A percentile compares a stretch with the other conserved stretches of the same genome.
Conservation (phyloP, 1,140 invertebrate genomes). For the Dryas iulia region DNA sequence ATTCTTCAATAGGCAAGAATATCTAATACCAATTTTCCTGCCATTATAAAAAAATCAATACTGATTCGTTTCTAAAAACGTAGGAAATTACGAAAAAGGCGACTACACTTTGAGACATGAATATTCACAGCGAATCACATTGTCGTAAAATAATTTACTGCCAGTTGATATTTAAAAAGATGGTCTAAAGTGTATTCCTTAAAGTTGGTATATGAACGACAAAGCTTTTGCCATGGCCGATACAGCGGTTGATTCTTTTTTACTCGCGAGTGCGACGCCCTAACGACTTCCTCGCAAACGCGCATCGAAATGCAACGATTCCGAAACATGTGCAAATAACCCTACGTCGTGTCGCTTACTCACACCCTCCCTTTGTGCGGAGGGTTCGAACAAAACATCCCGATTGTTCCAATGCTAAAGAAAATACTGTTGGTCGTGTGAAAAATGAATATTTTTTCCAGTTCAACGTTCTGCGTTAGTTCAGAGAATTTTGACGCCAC, state of each 20-base stretch:
- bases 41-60: not conserved
- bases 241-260: conserved; percentile 50
- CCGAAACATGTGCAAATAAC: conserved; percentile 52
- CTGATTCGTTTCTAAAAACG: not conserved
- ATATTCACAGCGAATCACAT: conserved; percentile 3
- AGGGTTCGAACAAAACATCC: conserved; percentile 52
- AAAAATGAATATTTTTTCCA: conserved; percentile 65
- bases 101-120: not conserved
- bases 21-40: not conserved
- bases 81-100: not conserved
- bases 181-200: conserved; percentile 23
- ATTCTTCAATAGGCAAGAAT: too few species aligned
- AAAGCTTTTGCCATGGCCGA: conserved; percentile 42
- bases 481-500: conserved; percentile 38
- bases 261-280: conserved; percentile 50
- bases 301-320: conserved; percentile 58
- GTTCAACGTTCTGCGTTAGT: conserved; percentile 29
- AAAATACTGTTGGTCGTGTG: conserved; percentile 56
- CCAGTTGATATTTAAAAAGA: conserved; percentile 11
- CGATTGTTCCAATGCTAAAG: conserved; percentile 62
- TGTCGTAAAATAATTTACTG: conserved; percentile 9
- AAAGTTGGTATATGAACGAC: conserved; percentile 35
- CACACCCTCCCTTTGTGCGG: conserved; percentile 45
- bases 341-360: conserved; percentile 40
- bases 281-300: conserved; percentile 66